These are phyloP conservation scores for Chiroxiphia lanceolata DNA, from an alignment of 2,797 vertebrate species.

Conservation along the genomic window DNA sequence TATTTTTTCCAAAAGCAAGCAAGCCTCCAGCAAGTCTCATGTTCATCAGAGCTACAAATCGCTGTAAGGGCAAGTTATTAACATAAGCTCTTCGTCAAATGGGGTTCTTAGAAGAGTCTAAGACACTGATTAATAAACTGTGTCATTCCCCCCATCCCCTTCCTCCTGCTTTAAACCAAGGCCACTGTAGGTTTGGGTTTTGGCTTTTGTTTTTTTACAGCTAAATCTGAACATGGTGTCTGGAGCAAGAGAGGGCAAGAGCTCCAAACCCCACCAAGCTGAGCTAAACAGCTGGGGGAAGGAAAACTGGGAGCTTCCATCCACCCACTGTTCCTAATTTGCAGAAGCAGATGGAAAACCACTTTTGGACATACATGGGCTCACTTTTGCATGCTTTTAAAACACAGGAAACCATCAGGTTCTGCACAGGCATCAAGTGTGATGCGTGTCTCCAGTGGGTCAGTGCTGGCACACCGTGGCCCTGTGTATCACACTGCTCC, in stretches of 20 bases:
- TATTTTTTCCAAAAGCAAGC: constrained; percentile 7
- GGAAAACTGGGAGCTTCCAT: background rate
- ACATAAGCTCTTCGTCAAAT: background rate
- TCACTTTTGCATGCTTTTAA: background rate
- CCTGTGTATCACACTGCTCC: background rate
- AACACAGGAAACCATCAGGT: accelerated
- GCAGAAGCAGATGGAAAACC: accelerated
- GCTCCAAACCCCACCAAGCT: background rate
- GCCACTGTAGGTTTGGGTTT: background rate
- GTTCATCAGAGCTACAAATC: background rate
- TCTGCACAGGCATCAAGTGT: background rate
- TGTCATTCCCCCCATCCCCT: background rate
- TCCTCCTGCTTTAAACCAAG: background rate
- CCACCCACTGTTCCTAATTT: background rate
- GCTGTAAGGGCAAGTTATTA: constrained; percentile 14
- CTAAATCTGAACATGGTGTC: background rate
- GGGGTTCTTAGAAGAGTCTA: background rate
- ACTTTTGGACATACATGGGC: background rate
- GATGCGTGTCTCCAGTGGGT: accelerated
- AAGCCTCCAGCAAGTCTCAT: background rate
- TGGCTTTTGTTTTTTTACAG: background rate
- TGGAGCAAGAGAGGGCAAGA: background rate
- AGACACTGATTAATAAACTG: background rate
- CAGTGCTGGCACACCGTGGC: background rate
- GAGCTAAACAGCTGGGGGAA: background rate